Percentiles rank a stretch among this genome's conserved stretches.
Evolutionary conservation across 2,888 invertebrate genomes (phyloP).

Genomic region (Dilophus febrilis): DNA sequence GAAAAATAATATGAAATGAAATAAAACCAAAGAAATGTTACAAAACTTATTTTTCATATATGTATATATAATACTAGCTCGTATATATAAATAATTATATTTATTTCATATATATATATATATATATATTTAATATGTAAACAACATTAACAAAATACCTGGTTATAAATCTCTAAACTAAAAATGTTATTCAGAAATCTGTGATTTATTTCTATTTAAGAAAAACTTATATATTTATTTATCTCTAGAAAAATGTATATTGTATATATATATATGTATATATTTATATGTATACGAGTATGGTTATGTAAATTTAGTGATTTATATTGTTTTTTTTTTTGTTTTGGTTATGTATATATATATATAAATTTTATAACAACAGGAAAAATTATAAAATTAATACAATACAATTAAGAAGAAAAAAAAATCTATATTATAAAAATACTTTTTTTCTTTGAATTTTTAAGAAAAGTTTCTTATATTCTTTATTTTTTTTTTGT

Average conservation of each 20-base stretch:
- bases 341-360: slow-evolving; percentile 4
- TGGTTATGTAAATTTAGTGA: slow-evolving; percentile 13
- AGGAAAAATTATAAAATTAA: not conserved
- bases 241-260: slow-evolving; percentile 2
- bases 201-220: slow-evolving; percentile 7
- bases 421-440: not conserved
- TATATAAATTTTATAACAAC: not conserved
- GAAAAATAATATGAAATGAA: slow-evolving; percentile 1
- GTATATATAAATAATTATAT: too few relatives aligned
- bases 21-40: slow-evolving; percentile 2
- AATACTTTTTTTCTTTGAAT: not conserved
- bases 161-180: slow-evolving; percentile 8
- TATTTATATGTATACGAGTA: not conserved
- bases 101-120: too few relatives aligned
- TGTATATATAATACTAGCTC: too few relatives aligned
- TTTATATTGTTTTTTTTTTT: slow-evolving; percentile 8
- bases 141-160: slow-evolving; percentile 5
- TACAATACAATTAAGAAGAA: not conserved
- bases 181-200: slow-evolving; percentile 10
- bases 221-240: not conserved
- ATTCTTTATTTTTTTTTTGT: too few relatives aligned
- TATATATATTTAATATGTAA: slow-evolving; percentile 5
- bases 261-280: not conserved
- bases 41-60: too few relatives aligned
- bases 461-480: too few relatives aligned